These are phyloP conservation scores for Mesopsocus fuscifrons DNA, from an alignment of 2,888 invertebrate genomes.

Conservation along the genomic window DNA sequence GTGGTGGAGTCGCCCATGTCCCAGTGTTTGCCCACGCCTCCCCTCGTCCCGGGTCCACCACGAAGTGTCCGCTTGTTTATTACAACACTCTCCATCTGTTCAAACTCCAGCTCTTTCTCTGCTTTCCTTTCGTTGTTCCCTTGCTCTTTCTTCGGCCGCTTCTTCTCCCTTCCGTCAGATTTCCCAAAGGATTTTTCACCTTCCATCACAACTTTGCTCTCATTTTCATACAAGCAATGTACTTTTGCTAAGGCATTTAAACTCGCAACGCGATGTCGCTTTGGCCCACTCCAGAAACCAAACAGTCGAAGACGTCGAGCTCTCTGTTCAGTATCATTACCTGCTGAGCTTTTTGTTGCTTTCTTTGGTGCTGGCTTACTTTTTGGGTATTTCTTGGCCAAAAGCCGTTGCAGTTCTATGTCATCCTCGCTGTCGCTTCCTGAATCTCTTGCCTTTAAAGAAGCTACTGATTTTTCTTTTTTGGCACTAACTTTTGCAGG, in stretches of 20 bases:
- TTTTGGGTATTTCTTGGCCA: constrained; percentile 19
- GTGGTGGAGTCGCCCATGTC: constrained; percentile 45
- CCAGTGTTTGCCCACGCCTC: constrained; percentile 58
- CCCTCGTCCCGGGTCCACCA: constrained; percentile 53
- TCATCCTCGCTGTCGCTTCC: constrained; percentile 32
- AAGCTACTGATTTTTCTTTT: constrained; percentile 28
- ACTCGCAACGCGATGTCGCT: constrained; percentile 71
- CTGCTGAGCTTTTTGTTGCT: background rate
- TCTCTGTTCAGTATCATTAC: constrained; percentile 17
- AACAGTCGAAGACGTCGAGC: constrained; percentile 35
- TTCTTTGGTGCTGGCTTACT: constrained; percentile 12
- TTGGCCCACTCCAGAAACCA: constrained; percentile 57
- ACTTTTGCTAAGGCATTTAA: constrained; percentile 78
- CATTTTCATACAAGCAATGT: constrained; percentile 79
- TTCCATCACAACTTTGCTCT: constrained; percentile 50
- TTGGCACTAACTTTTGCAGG: constrained; percentile 27
- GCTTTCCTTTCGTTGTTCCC: constrained; percentile 17
- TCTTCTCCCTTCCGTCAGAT: constrained; percentile 15
- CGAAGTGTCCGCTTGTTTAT: constrained; percentile 33
- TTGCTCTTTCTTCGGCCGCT: constrained; percentile 17
- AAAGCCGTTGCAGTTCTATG: constrained; percentile 24
- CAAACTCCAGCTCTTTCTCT: constrained; percentile 18
- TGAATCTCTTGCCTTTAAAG: constrained; percentile 25
- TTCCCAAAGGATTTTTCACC: constrained; percentile 25
- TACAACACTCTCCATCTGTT: constrained; percentile 1